Evolutionary conservation across 2,113 vertebrate species (phyloP).

Genomic region (Anguilla japonica): DNA sequence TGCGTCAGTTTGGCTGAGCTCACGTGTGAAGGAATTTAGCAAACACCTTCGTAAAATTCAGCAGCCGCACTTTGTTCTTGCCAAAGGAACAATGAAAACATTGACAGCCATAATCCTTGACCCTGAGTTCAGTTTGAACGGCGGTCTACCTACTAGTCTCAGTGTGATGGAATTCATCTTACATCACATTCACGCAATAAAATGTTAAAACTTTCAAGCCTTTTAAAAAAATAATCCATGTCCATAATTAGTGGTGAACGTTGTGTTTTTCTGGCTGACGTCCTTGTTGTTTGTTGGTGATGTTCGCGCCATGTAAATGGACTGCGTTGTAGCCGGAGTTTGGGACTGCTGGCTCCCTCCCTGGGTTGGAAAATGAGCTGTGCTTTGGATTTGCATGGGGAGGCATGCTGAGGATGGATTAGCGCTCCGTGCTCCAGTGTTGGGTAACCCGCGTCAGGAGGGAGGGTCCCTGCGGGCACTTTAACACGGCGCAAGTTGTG

Average conservation of each 20-base stretch:
- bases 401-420: neutral
- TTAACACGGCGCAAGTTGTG: neutral
- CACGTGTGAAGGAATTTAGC: no score
- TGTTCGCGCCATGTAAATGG: conserved; percentile 29
- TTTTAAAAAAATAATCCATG: no score
- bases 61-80: no score
- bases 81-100: conserved; percentile 15
- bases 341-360: conserved; percentile 17
- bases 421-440: conserved; percentile 11
- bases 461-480: conserved; percentile 36
- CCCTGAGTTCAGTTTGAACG: conserved; percentile 45
- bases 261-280: neutral
- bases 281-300: conserved; percentile 51
- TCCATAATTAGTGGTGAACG: no score
- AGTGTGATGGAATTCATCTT: conserved; percentile 23
- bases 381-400: conserved; percentile 14
- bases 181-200: conserved; percentile 39
- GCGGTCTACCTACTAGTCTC: conserved; percentile 44
- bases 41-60: no score
- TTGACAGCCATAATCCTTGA: conserved; percentile 36
- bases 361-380: conserved; percentile 41
- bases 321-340: conserved; percentile 9
- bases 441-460: conserved; percentile 37
- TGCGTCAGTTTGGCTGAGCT: no score
- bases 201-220: conserved; percentile 23